A percentile compares a stretch with the other conserved stretches of the same genome.
Evolutionary conservation across 2,797 vertebrate genomes (phyloP).

Genomic region (Sebastiscus tertius): DNA sequence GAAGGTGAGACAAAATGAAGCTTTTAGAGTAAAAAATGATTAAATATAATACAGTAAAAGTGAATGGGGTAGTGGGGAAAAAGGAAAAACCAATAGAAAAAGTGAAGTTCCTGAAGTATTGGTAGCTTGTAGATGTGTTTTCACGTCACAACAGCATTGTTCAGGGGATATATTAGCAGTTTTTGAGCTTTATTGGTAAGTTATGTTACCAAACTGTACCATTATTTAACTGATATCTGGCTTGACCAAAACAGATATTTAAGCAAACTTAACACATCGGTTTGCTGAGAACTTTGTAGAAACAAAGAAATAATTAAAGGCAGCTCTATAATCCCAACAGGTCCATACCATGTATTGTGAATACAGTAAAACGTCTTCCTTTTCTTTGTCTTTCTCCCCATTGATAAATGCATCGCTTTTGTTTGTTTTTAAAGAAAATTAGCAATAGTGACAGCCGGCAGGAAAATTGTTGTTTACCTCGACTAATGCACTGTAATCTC

Average conservation of each 20-base stretch:
- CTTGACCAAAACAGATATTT: neutral
- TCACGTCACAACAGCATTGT: too few relatives aligned
- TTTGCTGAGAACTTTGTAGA: neutral
- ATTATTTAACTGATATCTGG: neutral
- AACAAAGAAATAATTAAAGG: neutral
- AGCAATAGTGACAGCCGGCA: neutral
- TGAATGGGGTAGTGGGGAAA: too few relatives aligned
- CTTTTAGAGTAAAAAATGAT: too few relatives aligned
- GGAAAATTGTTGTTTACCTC: slow-evolving; percentile 22
- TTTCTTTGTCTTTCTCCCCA: neutral
- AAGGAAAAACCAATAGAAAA: too few relatives aligned
- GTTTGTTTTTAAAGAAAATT: neutral
- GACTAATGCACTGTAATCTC: slow-evolving; percentile 43
- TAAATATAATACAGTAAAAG: too few relatives aligned
- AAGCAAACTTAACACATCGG: neutral
- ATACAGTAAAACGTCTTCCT: neutral
- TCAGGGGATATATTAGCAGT: too few relatives aligned
- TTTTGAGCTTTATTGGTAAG: too few relatives aligned
- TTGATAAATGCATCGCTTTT: neutral
- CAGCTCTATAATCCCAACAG: neutral
- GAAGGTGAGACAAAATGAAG: too few relatives aligned
- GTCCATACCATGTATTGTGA: neutral
- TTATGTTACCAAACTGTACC: neutral
- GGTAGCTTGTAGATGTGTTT: too few relatives aligned
- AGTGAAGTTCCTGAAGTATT: too few relatives aligned